Percentiles rank a stretch among this genome's conserved stretches.
phyloP scores from a whole-genome alignment of 2,113 vertebrate genomes.

The Pygoscelis adeliae region DNA sequence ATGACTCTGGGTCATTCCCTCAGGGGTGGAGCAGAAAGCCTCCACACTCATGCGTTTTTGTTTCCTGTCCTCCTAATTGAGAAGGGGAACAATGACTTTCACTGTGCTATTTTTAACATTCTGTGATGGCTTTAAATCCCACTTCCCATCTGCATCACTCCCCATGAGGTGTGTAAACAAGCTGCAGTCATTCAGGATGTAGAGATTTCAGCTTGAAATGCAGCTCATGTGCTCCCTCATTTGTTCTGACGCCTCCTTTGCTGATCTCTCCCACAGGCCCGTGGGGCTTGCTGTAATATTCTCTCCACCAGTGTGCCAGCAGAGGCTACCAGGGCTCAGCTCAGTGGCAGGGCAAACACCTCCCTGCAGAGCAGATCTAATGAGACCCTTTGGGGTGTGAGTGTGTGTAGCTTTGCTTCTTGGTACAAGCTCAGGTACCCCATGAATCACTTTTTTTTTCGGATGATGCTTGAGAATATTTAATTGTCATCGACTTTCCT shows the following conservation, averaged over 20 bases:
- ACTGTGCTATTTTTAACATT: constrained; percentile 32
- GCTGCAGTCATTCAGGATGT: background rate
- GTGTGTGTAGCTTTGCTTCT: background rate
- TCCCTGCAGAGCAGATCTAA: background rate
- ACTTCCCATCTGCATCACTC: background rate
- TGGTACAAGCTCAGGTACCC: background rate
- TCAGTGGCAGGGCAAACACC: background rate
- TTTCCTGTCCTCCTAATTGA: background rate
- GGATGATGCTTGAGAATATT: background rate
- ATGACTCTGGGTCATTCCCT: constrained; percentile 36
- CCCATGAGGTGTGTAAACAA: background rate
- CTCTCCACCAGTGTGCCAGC: background rate
- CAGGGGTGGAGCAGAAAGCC: constrained; percentile 1
- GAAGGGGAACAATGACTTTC: background rate
- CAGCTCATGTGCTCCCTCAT: constrained; percentile 27
- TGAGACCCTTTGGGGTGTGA: background rate
- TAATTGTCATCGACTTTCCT: background rate
- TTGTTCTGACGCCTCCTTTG: background rate
- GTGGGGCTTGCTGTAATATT: background rate
- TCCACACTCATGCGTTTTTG: background rate
- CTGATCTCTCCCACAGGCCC: background rate
- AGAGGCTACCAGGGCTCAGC: background rate
- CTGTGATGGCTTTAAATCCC: background rate
- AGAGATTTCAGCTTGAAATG: background rate
- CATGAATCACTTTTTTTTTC: background rate